phyloP scores from a whole-genome alignment of 2,113 vertebrate genomes.

The Suricata suricatta region DNA sequence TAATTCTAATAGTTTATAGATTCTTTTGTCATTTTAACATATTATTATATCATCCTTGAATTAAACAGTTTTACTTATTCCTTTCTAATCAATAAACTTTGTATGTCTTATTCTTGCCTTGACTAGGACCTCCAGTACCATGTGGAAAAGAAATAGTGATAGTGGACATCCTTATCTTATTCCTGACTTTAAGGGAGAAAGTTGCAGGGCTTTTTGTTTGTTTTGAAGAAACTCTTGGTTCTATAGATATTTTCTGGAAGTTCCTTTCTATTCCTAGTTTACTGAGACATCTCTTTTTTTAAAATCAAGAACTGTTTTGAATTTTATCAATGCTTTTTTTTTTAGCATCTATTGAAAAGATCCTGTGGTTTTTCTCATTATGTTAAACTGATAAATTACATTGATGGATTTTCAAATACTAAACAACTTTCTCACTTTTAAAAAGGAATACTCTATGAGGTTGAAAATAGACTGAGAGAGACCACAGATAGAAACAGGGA shows the following conservation, averaged over 20 bases:
- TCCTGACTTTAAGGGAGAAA: neutral
- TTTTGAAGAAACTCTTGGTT: neutral
- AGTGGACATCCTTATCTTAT: neutral
- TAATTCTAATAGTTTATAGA: neutral
- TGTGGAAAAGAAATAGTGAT: neutral
- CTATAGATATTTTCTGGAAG: neutral
- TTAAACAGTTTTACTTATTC: neutral
- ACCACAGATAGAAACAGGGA: neutral
- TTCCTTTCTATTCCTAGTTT: neutral
- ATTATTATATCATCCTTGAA: neutral
- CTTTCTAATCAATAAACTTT: neutral
- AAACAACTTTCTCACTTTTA: neutral
- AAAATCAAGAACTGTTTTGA: neutral
- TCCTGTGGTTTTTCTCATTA: neutral
- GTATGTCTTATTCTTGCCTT: neutral
- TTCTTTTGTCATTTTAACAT: neutral
- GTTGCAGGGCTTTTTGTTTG: too few species aligned
- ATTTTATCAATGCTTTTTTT: neutral
- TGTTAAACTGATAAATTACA: neutral
- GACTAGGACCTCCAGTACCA: neutral
- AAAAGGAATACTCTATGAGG: neutral
- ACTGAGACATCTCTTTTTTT: neutral
- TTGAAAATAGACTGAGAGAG: neutral
- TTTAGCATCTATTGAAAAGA: neutral
- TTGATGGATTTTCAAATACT: neutral